phyloP scores from a whole-genome alignment of 2,888 invertebrate species.

The Torymus tubicola region DNA sequence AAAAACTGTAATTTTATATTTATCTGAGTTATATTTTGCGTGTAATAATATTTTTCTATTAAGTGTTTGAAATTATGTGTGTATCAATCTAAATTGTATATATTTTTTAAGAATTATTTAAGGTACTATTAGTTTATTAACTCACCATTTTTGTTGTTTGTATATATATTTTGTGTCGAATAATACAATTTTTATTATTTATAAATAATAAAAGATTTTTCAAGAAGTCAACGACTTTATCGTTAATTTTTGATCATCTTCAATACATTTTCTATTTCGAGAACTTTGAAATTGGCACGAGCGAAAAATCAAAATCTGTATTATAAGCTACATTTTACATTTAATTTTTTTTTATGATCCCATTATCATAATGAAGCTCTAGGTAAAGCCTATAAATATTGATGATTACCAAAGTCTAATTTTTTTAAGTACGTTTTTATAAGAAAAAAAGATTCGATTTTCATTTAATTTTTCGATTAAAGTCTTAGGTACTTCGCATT shows the following conservation, averaged over 20 bases:
- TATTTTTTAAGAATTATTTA: constrained; percentile 45
- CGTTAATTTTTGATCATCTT: background rate
- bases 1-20: constrained; percentile 14
- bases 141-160: constrained; percentile 46
- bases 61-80: constrained; percentile 12
- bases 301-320: too few relatives aligned
- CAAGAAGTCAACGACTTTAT: background rate
- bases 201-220: constrained; percentile 46
- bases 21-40: background rate
- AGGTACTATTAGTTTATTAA: constrained; percentile 26
- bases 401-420: too few relatives aligned
- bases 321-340: too few relatives aligned
- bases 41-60: constrained; percentile 34
- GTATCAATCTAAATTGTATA: constrained; percentile 45
- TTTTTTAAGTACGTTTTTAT: too few relatives aligned
- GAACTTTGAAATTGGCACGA: too few relatives aligned
- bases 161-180: constrained; percentile 51
- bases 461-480: too few relatives aligned
- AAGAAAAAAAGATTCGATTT: too few relatives aligned
- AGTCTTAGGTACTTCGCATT: too few relatives aligned
- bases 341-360: too few relatives aligned
- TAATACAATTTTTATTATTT: constrained; percentile 53
- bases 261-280: background rate
- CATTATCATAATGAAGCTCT: too few relatives aligned
- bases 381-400: too few relatives aligned